These are phyloP conservation scores for Dicrurus megarhynchus DNA, from an alignment of 2,113 vertebrate species.

Conservation along the genomic window DNA sequence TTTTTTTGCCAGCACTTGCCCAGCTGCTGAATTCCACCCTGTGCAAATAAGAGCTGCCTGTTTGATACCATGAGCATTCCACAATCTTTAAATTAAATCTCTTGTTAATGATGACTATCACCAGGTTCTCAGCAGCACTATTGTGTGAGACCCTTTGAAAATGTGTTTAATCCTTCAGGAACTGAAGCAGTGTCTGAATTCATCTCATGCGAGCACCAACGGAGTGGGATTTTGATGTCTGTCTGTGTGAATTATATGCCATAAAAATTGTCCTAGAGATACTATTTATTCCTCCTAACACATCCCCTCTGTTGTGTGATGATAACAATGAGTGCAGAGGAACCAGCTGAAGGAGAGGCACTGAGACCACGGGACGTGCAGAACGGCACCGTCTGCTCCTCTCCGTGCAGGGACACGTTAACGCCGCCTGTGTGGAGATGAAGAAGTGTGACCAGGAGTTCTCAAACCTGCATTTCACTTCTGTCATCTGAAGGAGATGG, in stretches of 20 bases:
- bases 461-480: neutral
- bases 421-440: neutral
- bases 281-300: neutral
- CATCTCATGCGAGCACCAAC: neutral
- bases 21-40: neutral
- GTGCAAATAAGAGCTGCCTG: neutral
- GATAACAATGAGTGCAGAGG: neutral
- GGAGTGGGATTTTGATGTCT: neutral
- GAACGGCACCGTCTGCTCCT: neutral
- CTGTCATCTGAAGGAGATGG: neutral
- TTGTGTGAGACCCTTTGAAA: neutral
- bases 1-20: neutral
- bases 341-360: neutral
- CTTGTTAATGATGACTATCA: slow-evolving; percentile 34
- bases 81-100: slow-evolving; percentile 45
- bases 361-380: neutral
- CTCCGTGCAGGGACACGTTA: neutral
- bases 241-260: neutral
- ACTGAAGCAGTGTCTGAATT: neutral
- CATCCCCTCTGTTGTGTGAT: neutral
- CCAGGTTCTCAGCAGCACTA: neutral
- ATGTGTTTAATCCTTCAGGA: neutral
- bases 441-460: neutral
- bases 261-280: neutral
- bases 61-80: neutral